These are phyloP conservation scores for Euglossa dilemma DNA, from an alignment of 1,140 invertebrate species.

Conservation along the genomic window DNA sequence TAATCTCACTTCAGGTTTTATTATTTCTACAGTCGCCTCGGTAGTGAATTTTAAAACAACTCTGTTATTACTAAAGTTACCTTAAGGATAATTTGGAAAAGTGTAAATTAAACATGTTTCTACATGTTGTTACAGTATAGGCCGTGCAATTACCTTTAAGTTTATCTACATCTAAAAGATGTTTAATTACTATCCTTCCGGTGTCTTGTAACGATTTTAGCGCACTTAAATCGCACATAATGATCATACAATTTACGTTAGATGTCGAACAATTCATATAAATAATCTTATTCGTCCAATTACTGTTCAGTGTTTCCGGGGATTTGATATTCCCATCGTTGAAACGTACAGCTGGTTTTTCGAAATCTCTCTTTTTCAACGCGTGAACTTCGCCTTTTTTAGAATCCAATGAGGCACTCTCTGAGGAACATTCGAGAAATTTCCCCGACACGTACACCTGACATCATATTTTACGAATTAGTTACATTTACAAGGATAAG, in stretches of 20 bases:
- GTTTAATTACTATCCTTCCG: slow-evolving; percentile 58
- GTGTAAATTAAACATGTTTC: neutral
- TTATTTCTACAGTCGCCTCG: slow-evolving; percentile 63
- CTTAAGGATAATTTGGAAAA: slow-evolving; percentile 25
- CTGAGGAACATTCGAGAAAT: slow-evolving; percentile 48
- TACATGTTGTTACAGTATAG: too few species aligned
- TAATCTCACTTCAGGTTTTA: slow-evolving; percentile 49
- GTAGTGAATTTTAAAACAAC: slow-evolving; percentile 63
- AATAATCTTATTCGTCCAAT: slow-evolving; percentile 22
- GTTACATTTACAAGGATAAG: neutral
- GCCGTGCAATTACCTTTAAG: slow-evolving; percentile 46
- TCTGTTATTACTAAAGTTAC: slow-evolving; percentile 12
- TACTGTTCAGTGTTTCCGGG: neutral
- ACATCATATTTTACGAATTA: slow-evolving; percentile 6
- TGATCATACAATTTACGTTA: slow-evolving; percentile 53
- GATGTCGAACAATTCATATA: slow-evolving; percentile 66
- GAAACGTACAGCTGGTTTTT: neutral
- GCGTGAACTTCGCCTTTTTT: neutral
- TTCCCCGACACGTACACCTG: slow-evolving; percentile 64
- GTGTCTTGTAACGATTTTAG: slow-evolving; percentile 64
- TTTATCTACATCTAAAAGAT: slow-evolving; percentile 55
- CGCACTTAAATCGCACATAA: slow-evolving; percentile 58
- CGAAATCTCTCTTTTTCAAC: neutral
- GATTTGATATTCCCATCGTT: neutral
- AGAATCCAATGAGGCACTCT: neutral